These are phyloP conservation scores for Avahi laniger DNA, from an alignment of 2,797 vertebrate genomes.

Conservation along the genomic window DNA sequence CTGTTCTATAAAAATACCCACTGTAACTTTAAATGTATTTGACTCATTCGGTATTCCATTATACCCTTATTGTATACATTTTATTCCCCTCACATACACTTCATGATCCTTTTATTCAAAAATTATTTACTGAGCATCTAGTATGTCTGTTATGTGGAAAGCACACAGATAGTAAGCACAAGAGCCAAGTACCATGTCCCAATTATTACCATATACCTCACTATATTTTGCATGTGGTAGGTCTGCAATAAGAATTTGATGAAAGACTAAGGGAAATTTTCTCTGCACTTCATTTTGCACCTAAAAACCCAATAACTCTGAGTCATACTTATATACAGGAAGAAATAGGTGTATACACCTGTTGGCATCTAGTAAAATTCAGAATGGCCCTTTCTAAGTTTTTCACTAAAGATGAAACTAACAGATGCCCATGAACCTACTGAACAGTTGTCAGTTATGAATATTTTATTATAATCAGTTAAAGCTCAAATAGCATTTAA, in stretches of 20 bases:
- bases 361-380: not conserved
- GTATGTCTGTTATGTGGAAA: not conserved
- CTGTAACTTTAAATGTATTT: not conserved
- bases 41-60: not conserved
- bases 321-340: not conserved
- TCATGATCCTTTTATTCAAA: not conserved
- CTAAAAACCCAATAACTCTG: not conserved
- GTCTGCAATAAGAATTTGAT: not conserved
- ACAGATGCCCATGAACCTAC: not conserved
- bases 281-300: not conserved
- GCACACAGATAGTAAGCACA: not conserved
- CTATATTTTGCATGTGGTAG: not conserved
- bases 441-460: not conserved
- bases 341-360: not conserved
- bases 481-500: not conserved
- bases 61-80: not conserved
- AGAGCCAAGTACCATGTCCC: not conserved
- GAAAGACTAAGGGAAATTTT: not conserved
- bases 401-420: constrained; percentile 30
- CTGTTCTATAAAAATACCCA: not conserved
- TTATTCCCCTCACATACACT: not conserved
- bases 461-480: not conserved
- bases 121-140: not conserved
- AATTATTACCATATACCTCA: not conserved
- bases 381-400: not conserved